Conservation (phyloP, 2,113 vertebrate species). For the Romanogobio albipinnatus region DNA sequence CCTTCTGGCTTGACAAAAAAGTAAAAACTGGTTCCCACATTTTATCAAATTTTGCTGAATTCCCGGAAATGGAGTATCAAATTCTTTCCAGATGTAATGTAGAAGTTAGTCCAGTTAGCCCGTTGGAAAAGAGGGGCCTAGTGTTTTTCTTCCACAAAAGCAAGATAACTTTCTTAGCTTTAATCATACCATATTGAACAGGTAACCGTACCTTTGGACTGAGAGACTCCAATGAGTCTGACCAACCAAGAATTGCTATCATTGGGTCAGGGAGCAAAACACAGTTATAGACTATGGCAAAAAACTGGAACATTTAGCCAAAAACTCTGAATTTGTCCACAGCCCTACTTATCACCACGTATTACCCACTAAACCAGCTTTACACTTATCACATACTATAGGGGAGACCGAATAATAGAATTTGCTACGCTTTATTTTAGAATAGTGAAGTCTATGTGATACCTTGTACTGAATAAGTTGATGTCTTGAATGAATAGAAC, state of each 20-base stretch:
- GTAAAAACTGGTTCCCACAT: neutral
- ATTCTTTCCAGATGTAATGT: neutral
- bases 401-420: neutral
- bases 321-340: conserved; percentile 45
- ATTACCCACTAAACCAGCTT: neutral
- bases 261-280: too few relatives aligned
- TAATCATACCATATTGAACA: neutral
- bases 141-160: neutral
- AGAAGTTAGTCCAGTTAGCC: neutral
- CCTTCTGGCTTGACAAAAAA: too few relatives aligned
- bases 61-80: too few relatives aligned
- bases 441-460: neutral
- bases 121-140: neutral
- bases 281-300: neutral
- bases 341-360: neutral
- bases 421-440: neutral
- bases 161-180: neutral
- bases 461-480: conserved; percentile 3
- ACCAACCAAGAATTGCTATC: too few relatives aligned
- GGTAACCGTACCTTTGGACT: too few relatives aligned
- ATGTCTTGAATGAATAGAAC: neutral
- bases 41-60: too few relatives aligned
- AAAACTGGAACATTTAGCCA: conserved; percentile 34
- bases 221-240: too few relatives aligned
- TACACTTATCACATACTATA: neutral